phyloP scores from a whole-genome alignment of 2,797 vertebrate genomes.

The Mus caroli region DNA sequence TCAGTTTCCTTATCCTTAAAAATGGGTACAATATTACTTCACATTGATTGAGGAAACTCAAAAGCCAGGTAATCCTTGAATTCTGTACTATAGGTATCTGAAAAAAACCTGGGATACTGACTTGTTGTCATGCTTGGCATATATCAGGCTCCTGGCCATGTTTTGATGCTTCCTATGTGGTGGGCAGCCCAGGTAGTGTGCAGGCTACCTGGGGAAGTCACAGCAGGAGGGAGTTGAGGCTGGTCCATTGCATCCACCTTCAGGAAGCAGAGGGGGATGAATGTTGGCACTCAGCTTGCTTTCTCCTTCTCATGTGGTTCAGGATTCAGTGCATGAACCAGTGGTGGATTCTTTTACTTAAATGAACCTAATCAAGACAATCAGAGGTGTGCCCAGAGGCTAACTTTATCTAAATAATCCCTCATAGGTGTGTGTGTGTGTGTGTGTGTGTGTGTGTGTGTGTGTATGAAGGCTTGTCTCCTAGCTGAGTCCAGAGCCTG shows the following conservation, averaged over 20 bases:
- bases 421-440: not conserved
- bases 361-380: not conserved
- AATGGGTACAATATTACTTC: not conserved
- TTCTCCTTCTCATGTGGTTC: not conserved
- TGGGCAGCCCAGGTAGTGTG: not conserved
- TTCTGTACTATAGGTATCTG: not conserved
- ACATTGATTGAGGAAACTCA: not conserved
- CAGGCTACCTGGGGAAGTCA: not conserved
- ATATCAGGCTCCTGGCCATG: not conserved
- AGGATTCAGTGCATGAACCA: not conserved
- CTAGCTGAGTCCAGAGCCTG: not conserved
- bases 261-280: not conserved
- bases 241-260: not conserved
- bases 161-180: not conserved
- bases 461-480: not conserved
- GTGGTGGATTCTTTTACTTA: not conserved
- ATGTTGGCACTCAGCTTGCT: not conserved
- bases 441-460: no score
- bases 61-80: not conserved
- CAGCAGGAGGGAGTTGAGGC: not conserved
- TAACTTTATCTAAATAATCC: not conserved
- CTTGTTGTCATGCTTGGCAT: not conserved
- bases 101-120: not conserved
- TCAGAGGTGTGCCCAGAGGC: not conserved
- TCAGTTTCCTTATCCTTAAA: conserved; percentile 30